phyloP scores from a whole-genome alignment of 2,888 invertebrate species.

The Mermis nigrescens region DNA sequence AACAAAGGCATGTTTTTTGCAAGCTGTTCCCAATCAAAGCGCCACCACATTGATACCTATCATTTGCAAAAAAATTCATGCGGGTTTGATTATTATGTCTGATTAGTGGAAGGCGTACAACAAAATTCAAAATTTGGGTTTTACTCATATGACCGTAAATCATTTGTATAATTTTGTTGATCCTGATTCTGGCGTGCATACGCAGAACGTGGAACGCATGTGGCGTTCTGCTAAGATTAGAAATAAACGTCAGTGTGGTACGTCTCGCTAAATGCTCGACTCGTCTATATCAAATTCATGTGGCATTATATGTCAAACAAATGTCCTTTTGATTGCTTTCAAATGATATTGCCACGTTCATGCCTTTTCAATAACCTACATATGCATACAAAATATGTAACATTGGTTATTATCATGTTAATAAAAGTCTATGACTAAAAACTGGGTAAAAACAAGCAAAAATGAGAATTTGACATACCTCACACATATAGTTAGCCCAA shows the following conservation, averaged over 20 bases:
- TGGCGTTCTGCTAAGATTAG: constrained; percentile 10
- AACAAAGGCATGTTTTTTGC: constrained; percentile 11
- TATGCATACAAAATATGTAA: not conserved
- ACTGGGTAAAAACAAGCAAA: not conserved
- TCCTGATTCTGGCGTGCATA: constrained; percentile 14
- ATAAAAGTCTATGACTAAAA: not conserved
- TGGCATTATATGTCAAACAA: constrained; percentile 1
- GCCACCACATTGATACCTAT: constrained; percentile 10
- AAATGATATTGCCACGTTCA: not conserved
- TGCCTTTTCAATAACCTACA: not conserved
- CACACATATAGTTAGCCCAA: not conserved
- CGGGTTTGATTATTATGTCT: constrained; percentile 16
- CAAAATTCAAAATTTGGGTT: constrained; percentile 6
- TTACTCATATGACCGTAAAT: constrained; percentile 10
- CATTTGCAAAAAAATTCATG: constrained; percentile 15
- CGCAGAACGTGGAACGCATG: constrained; percentile 10
- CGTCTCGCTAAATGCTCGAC: not conserved
- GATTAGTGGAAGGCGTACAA: constrained; percentile 4
- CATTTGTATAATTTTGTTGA: constrained; percentile 14
- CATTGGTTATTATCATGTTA: not conserved
- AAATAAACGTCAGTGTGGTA: constrained; percentile 9
- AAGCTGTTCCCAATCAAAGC: constrained; percentile 6
- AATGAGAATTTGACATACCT: not conserved
- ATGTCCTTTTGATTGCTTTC: not conserved
- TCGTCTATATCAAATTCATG: constrained; percentile 4